Evolutionary conservation across 2,113 vertebrate genomes (phyloP), one percentile per base, ranked within the genome.

Genomic region (Scytalopus superciliaris): DNA sequence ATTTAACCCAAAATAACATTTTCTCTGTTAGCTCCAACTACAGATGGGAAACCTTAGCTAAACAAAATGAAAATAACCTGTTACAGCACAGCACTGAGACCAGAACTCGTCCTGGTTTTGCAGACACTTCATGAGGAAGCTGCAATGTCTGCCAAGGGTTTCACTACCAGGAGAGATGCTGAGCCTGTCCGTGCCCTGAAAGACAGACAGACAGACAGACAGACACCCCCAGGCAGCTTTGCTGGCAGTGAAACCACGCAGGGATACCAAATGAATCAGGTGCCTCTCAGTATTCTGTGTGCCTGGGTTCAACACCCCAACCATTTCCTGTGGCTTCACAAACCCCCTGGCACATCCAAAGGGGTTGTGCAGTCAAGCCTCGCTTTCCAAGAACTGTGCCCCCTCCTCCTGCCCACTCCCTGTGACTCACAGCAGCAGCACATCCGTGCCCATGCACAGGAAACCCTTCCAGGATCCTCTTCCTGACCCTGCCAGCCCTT

Each of bases 161-260:
- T 47, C 42, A 14, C 21, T 64, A 5, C 13, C 39, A 56, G 28
- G 31, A 64, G 9, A 87, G 39, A 23, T 9, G 5, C 5, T n/a
- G 55, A 33, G 19, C 0, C 7, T 2, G 14, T 3, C 7, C 1
- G 6, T 4, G 37, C 56, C 45, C 68, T 24, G 30, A 47, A 39
- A 37, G 23, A 49, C 49, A 53, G 47, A 12, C 40, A 78, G 47
- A 12, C 40, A 78, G 47, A 47, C 22, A 68, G 33, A 50, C n/a
- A 53, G 40, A 10, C 40, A 78, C 7, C 18, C 55, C 10, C 42
- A 35, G 33, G 62, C 50, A 57, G 70, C 39, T 53, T 14, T 27
- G 23, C 44, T 30, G 31, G 30, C n/a, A 16, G 35, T 1, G 30
- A 3, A n/a, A 52, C 13, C 44, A 12, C 7, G 15, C 21, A 4